These are phyloP conservation scores for Mormyrus hasselquistii DNA, from an alignment of 2,797 vertebrate species.

Conservation along the genomic window DNA sequence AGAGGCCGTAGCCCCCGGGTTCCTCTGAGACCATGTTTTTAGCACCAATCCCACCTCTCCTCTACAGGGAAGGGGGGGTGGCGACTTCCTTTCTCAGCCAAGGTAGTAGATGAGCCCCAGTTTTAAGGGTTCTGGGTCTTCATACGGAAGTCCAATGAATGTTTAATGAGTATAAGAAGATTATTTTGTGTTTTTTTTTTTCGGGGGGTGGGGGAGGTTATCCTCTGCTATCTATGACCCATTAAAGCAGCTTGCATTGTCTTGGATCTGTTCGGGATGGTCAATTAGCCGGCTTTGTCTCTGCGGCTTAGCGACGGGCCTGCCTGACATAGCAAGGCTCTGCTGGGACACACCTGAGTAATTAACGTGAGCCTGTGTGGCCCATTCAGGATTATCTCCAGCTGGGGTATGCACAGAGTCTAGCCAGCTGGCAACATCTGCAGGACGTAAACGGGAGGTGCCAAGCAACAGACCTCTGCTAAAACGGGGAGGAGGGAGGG, in stretches of 20 bases:
- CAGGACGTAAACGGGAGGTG: background rate
- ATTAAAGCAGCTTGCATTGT: background rate
- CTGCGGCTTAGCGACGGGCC: background rate
- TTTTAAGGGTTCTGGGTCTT: background rate
- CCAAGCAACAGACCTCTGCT: background rate
- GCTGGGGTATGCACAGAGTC: background rate
- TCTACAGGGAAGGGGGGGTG: background rate
- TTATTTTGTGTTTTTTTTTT: background rate
- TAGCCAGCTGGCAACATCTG: conserved; percentile 13
- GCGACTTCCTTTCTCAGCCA: background rate
- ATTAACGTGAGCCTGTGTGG: conserved; percentile 13
- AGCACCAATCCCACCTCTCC: background rate
- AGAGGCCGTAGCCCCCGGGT: background rate
- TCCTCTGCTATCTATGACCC: background rate
- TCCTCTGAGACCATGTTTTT: background rate
- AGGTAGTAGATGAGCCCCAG: background rate
- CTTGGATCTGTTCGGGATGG: background rate
- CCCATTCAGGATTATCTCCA: conserved; percentile 19
- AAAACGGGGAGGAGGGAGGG: background rate
- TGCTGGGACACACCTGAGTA: conserved; percentile 13
- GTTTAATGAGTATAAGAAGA: conserved; percentile 6
- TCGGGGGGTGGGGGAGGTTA: background rate
- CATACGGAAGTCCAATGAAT: background rate
- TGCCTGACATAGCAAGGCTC: background rate
- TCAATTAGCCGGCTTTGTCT: conserved; percentile 15